Base-by-base conservation (phyloP, 2,888 invertebrate species). In the Caenorhabditis sp. region DNA sequence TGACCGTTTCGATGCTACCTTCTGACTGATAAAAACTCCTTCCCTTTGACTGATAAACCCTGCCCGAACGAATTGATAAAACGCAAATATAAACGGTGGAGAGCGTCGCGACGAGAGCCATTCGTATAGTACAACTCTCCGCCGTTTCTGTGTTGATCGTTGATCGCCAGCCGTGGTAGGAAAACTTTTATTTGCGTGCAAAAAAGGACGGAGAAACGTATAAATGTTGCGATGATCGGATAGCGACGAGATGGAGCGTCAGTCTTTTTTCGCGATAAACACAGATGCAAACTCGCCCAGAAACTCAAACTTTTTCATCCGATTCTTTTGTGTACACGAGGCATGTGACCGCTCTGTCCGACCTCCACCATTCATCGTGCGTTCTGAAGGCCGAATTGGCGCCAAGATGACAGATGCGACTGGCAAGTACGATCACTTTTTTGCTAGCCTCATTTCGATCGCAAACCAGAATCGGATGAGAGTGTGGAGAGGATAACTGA, bases 341-440 rank as follows among this genome's bases (percentile, higher is more conserved):
- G 37, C 70, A 70, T 59, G 70, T 70, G 70, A 70, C 70, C 45
- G 46, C 30, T 37, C 26, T 20, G 37, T 22, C 32, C n/a, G n/a
- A n/a, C n/a, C n/a, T n/a, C n/a, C n/a, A n/a, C n/a, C n/a, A n/a
- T n/a, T 22, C 35, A 24, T 30, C 20, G 35, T 66, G 15, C 30
- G 3, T 50, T 68, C 43, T 61, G 59, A 53, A 70, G 70, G 70
- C 52, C 70, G 37, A 43, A 27, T 24, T 45, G 70, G 70, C 70
- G 70, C 70, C 70, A 61, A 70, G 52, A 70, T 70, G 70, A 70
- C 52, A 56, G 48, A 56, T 56, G 56, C n/a, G n/a, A 48, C 56
- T 66, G 39, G 55, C 58, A 43, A 70, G 70, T 70, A 45, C 59
- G 59, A 52, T 59, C 59, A 68, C 59, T 70, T 70, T 70, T 70